Conservation (phyloP, 2,888 invertebrate species). For the Plagodis pulveraria region DNA sequence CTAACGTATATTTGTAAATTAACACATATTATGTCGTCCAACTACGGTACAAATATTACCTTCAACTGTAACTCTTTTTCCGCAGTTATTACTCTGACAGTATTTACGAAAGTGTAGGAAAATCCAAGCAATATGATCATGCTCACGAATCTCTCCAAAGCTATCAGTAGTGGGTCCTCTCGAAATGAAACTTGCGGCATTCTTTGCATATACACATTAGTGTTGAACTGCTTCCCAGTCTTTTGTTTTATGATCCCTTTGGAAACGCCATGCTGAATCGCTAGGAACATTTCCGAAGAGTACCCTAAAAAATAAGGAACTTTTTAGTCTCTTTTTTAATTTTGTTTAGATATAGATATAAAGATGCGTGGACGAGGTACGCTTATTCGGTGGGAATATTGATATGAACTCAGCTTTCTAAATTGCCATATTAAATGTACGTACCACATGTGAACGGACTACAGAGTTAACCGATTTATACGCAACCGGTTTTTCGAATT, state of each 20-base stretch:
- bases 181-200: slow-evolving; percentile 90
- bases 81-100: slow-evolving; percentile 89
- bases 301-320: slow-evolving; percentile 55
- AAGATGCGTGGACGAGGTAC: too few species aligned
- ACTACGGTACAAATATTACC: slow-evolving; percentile 78
- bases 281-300: slow-evolving; percentile 74
- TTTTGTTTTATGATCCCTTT: slow-evolving; percentile 71
- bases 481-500: too few species aligned
- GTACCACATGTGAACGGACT: too few species aligned
- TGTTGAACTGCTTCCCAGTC: slow-evolving; percentile 60
- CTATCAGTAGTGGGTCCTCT: slow-evolving; percentile 88
- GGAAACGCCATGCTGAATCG: slow-evolving; percentile 73
- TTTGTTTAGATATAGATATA: too few species aligned
- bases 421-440: too few species aligned
- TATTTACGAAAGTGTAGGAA: slow-evolving; percentile 92
- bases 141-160: slow-evolving; percentile 89
- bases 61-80: slow-evolving; percentile 92
- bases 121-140: slow-evolving; percentile 93
- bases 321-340: neutral
- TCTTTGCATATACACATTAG: slow-evolving; percentile 84
- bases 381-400: too few species aligned
- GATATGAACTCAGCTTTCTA: too few species aligned
- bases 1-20: too few species aligned
- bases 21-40: neutral
- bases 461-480: too few species aligned